Evolutionary conservation across 2,113 vertebrate species (phyloP).

Genomic region (Syrmaticus mikado): DNA sequence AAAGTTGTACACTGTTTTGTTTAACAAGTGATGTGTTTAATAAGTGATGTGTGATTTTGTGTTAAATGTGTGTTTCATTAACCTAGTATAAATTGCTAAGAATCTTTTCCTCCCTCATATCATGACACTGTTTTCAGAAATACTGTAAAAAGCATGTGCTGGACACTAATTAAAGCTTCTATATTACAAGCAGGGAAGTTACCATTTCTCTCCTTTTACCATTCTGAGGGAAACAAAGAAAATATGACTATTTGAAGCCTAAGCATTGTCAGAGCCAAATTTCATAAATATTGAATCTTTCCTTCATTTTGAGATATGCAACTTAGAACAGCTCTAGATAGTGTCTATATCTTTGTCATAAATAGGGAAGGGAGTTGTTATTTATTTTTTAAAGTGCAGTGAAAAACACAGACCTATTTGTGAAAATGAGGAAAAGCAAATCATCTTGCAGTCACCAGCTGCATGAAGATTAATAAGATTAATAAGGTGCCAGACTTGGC

Average conservation of each 20-base stretch:
- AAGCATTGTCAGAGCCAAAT: neutral
- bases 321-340: neutral
- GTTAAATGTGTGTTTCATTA: neutral
- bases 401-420: neutral
- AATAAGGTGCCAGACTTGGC: neutral
- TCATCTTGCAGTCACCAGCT: neutral
- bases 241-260: neutral
- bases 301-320: neutral
- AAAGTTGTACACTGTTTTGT: neutral
- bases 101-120: neutral
- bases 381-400: neutral
- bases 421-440: neutral
- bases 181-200: neutral
- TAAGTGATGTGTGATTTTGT: neutral
- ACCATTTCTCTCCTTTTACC: neutral
- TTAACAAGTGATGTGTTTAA: neutral
- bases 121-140: neutral
- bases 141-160: neutral
- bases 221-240: neutral
- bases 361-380: neutral
- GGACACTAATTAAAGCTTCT: neutral
- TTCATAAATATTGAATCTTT: neutral
- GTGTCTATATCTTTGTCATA: neutral
- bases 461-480: neutral
- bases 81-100: neutral